Conservation (phyloP, 1,140 invertebrate species). For the Hylaeus anthracinus region DNA sequence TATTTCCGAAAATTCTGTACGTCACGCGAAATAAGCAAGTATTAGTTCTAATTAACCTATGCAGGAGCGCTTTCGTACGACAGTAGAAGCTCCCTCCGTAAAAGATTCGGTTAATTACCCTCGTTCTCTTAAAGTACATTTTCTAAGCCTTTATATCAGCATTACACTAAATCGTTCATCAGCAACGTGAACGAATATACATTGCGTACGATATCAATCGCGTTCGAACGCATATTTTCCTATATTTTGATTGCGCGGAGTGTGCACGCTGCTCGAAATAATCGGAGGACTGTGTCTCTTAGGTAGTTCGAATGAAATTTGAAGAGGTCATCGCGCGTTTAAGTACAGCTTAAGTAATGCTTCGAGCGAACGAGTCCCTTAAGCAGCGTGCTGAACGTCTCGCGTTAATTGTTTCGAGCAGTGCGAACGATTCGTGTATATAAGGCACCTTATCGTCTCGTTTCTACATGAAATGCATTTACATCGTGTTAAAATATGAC, state of each 20-base stretch:
- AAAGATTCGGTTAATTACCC: neutral
- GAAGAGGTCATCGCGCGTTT: neutral
- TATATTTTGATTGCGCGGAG: neutral
- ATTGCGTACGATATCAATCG: neutral
- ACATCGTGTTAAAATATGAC: neutral
- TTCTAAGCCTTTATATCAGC: neutral
- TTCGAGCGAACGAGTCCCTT: no score
- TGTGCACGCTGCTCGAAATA: neutral
- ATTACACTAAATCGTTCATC: neutral
- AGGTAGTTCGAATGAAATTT: neutral
- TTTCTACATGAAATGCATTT: slow-evolving; percentile 26
- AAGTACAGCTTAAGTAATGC: slow-evolving; percentile 1
- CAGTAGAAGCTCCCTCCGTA: neutral
- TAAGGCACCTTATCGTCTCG: neutral
- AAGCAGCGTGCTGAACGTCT: no score
- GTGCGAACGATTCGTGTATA: neutral
- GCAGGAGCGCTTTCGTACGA: neutral
- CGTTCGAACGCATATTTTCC: neutral
- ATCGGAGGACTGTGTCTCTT: neutral
- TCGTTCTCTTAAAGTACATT: neutral
- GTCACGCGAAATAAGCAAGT: neutral
- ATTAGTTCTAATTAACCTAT: neutral
- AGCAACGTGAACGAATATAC: neutral
- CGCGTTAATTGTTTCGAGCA: neutral
- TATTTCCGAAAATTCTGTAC: slow-evolving; percentile 1